A percentile compares a stretch with the other conserved stretches of the same genome.
Conservation (phyloP, 2,888 invertebrate genomes). For the Sylvicola cinctus region DNA sequence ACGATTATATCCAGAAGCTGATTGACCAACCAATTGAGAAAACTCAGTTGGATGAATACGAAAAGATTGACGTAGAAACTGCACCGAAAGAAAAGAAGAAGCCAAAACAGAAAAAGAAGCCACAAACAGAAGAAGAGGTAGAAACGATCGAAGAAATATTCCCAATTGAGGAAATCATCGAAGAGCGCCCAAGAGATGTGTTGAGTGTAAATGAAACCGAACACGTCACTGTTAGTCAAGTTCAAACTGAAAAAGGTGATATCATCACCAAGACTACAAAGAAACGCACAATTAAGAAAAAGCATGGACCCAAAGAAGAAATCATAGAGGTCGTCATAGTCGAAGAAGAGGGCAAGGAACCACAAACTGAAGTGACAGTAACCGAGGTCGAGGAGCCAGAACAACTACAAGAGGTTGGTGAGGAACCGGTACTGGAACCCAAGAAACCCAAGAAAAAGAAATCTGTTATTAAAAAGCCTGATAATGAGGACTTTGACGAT, state of each 20-base stretch:
- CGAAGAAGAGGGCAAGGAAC: constrained; percentile 18
- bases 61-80: background rate
- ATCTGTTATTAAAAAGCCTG: constrained; percentile 4
- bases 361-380: constrained; percentile 16
- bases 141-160: background rate
- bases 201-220: background rate
- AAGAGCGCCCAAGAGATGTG: background rate
- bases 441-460: constrained; percentile 6
- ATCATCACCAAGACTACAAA: constrained; percentile 10
- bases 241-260: constrained; percentile 5
- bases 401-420: background rate
- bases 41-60: constrained; percentile 1
- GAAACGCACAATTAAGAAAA: constrained; percentile 21
- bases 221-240: background rate
- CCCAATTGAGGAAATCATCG: background rate
- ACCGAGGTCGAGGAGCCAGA: constrained; percentile 6
- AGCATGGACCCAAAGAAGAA: constrained; percentile 17
- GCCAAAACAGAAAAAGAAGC: constrained; percentile 13
- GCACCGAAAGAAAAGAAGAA: constrained; percentile 4
- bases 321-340: constrained; percentile 22
- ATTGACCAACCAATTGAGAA: constrained; percentile 18
- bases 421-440: background rate
- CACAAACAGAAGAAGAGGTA: constrained; percentile 1
- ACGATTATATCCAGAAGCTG: constrained; percentile 16
- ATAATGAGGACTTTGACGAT: constrained; percentile 15